These are phyloP conservation scores for Augochlora pura DNA, from an alignment of 1,140 invertebrate species.

Conservation along the genomic window DNA sequence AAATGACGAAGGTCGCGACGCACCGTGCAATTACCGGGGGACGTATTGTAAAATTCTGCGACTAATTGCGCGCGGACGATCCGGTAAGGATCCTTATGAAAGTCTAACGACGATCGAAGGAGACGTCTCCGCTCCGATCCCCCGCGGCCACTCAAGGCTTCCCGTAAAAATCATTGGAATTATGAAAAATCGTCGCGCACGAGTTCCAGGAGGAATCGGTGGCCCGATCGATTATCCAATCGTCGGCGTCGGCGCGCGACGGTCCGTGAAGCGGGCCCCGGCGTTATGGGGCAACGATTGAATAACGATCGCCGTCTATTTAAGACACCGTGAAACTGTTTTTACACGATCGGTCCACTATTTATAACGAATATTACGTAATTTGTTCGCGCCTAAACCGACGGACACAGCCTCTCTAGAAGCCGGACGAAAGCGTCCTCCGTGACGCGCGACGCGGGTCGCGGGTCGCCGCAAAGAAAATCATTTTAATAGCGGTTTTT, in stretches of 20 bases:
- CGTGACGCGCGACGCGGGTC: no score
- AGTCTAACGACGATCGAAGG: slow-evolving; percentile 49
- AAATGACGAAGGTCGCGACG: slow-evolving; percentile 34
- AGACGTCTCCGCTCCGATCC: neutral
- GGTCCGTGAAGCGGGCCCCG: neutral
- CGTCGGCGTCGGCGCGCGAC: no score
- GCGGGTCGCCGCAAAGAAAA: neutral
- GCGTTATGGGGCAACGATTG: neutral
- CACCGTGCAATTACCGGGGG: slow-evolving; percentile 54
- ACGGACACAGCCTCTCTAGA: no score
- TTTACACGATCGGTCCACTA: neutral
- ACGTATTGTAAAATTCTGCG: slow-evolving; percentile 58
- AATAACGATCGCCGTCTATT: neutral
- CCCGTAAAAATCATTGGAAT: no score
- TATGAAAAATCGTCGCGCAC: no score
- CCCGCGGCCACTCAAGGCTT: slow-evolving; percentile 12
- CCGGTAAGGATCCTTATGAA: slow-evolving; percentile 53
- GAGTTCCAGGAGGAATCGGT: neutral
- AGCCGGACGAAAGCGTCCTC: neutral
- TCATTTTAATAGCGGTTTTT: neutral
- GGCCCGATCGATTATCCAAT: neutral
- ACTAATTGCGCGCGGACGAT: slow-evolving; percentile 39
- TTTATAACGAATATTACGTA: neutral
- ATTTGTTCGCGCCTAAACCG: neutral
- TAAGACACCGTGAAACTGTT: neutral